These are phyloP conservation scores for Ormyrus thymus DNA, from an alignment of 2,888 invertebrate species.

Conservation along the genomic window DNA sequence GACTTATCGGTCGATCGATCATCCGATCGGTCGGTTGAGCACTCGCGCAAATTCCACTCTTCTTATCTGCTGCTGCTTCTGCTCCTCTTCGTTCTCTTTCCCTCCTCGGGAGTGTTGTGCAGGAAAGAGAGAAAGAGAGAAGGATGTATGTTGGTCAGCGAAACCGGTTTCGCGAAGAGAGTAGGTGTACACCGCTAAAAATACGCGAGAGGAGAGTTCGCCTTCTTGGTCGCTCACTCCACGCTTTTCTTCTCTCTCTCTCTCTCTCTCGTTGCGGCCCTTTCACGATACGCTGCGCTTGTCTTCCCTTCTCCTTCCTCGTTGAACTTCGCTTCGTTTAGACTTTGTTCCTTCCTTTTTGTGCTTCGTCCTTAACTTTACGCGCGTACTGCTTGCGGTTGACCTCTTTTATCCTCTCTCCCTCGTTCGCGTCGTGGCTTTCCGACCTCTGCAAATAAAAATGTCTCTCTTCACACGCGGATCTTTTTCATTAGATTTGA, in stretches of 20 bases:
- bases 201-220: slow-evolving; percentile 20
- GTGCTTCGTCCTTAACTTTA: slow-evolving; percentile 6
- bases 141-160: slow-evolving; percentile 50
- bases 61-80: background rate
- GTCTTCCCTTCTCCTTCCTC: slow-evolving; percentile 8
- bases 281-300: slow-evolving; percentile 15
- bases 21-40: slow-evolving; percentile 31
- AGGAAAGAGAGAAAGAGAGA: slow-evolving; percentile 14
- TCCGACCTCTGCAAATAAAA: slow-evolving; percentile 47
- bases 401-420: slow-evolving; percentile 41
- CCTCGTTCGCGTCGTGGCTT: background rate
- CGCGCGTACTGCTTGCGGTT: slow-evolving; percentile 3
- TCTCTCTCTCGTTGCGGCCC: background rate
- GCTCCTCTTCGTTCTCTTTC: background rate
- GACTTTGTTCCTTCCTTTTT: slow-evolving; percentile 40
- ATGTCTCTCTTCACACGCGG: slow-evolving; percentile 22
- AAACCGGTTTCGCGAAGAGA: slow-evolving; percentile 67
- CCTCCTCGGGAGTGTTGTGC: background rate
- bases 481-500: slow-evolving; percentile 18
- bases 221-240: slow-evolving; percentile 3
- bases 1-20: slow-evolving; percentile 28
- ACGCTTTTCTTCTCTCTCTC: slow-evolving; percentile 17
- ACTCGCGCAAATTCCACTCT: slow-evolving; percentile 28
- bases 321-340: slow-evolving; percentile 32
- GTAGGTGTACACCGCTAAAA: slow-evolving; percentile 42